Evolutionary conservation across 1,140 invertebrate genomes (phyloP).

Genomic region (Drosophila yakuba): DNA sequence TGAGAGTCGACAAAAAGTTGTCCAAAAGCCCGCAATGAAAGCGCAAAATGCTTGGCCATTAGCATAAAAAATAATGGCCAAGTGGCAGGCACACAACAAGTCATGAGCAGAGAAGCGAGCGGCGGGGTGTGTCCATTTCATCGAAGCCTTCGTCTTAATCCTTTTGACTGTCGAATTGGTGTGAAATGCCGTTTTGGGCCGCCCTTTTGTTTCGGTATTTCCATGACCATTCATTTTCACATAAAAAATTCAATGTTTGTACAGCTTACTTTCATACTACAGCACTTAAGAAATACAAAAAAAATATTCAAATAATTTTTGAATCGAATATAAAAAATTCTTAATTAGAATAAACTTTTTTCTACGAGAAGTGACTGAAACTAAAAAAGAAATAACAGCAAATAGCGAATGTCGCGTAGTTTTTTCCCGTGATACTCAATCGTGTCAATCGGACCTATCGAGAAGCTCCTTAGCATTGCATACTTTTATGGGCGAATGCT

Average conservation of each 20-base stretch:
- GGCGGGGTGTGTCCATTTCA: constrained; percentile 53
- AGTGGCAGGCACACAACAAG: constrained; percentile 22
- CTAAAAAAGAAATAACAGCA: not conserved
- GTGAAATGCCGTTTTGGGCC: constrained; percentile 23
- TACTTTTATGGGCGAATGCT: constrained; percentile 72
- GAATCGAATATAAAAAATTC: too few relatives aligned
- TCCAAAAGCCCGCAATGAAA: constrained; percentile 74
- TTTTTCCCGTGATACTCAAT: constrained; percentile 23
- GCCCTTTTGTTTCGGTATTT: constrained; percentile 5
- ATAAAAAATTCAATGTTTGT: constrained; percentile 5
- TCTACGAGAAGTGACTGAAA: not conserved
- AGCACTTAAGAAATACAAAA: too few relatives aligned
- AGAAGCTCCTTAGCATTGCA: constrained; percentile 34
- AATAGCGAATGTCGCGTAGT: constrained; percentile 1
- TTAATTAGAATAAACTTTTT: not conserved
- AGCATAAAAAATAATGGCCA: constrained; percentile 79
- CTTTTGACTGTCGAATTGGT: constrained; percentile 54
- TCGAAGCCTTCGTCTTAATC: constrained; percentile 72
- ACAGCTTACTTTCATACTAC: too few relatives aligned
- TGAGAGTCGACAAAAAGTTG: constrained; percentile 66
- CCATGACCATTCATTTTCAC: not conserved
- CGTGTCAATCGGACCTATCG: constrained; percentile 33
- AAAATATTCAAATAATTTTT: too few relatives aligned
- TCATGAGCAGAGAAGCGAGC: not conserved
- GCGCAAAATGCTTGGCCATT: constrained; percentile 75